phyloP scores from a whole-genome alignment of 2,113 vertebrate species.

The Rattus norvegicus region GRCr8 NC_086019.1:9512001-9512500 shows the following conservation, averaged over 20 bases:
- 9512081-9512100: background rate
- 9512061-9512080: background rate
- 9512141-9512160: constrained; percentile 8
- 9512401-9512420: background rate
- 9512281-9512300: constrained; percentile 24
- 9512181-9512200: background rate
- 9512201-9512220: constrained; percentile 27
- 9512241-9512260: background rate
- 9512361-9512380: background rate
- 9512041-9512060: background rate
- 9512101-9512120: background rate
- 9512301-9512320: background rate
- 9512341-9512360: background rate
- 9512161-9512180: background rate
- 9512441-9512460: background rate
- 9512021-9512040: background rate
- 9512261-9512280: background rate
- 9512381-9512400: background rate
- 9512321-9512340: background rate
- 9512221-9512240: constrained; percentile 13
- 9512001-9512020: background rate
- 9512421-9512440: background rate
- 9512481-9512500: constrained; percentile 57
- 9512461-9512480: background rate
- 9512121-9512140: background rate